phyloP scores from a whole-genome alignment of 2,113 vertebrate species.

The Miniopterus natalensis region DNA sequence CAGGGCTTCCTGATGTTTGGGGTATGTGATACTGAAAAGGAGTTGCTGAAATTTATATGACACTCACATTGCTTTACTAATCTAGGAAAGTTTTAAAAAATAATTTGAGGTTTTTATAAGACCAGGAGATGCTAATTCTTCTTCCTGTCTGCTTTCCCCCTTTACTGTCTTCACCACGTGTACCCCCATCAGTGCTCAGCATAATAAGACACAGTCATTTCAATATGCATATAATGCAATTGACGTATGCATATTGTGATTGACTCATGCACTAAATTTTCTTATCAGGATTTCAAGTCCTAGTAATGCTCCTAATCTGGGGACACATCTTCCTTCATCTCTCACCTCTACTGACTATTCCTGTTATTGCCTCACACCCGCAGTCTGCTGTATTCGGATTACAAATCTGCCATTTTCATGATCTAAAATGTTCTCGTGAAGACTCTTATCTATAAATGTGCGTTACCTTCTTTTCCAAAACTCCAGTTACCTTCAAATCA shows the following conservation, averaged over 20 bases:
- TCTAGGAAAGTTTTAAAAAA: not conserved
- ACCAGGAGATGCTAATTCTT: not conserved
- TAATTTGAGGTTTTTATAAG: not conserved
- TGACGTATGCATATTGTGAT: no score
- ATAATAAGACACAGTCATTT: not conserved
- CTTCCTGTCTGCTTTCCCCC: no score
- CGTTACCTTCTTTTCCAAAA: not conserved
- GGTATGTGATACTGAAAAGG: not conserved
- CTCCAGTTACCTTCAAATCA: not conserved
- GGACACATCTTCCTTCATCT: not conserved
- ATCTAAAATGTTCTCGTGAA: not conserved
- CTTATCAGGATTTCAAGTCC: not conserved
- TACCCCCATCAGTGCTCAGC: not conserved
- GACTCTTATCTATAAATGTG: not conserved
- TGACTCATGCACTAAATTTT: not conserved
- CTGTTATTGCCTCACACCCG: not conserved
- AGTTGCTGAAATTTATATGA: not conserved
- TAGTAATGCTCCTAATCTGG: not conserved
- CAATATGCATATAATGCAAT: not conserved
- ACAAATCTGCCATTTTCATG: not conserved
- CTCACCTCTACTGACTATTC: not conserved
- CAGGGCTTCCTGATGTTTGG: not conserved
- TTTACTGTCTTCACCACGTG: not conserved
- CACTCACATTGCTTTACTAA: not conserved
- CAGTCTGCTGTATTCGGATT: not conserved